phyloP scores from a whole-genome alignment of 1,140 invertebrate genomes.

The Augochlora pura region DNA sequence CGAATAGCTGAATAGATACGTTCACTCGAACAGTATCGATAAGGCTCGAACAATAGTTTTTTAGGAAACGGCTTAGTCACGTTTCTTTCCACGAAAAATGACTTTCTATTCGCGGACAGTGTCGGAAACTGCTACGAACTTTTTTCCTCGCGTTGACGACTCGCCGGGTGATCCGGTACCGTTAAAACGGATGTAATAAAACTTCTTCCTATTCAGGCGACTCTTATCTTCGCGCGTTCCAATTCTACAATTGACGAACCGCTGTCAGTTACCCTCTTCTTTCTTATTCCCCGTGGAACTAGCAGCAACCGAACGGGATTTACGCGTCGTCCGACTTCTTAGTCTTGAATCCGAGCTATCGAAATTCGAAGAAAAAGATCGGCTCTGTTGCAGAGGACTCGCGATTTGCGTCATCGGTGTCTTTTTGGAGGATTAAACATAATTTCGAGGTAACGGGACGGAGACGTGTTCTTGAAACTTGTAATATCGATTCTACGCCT shows the following conservation, averaged over 20 bases:
- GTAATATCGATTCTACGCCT: no score
- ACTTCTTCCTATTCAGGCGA: constrained; percentile 13
- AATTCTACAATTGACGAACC: not conserved
- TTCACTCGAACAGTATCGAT: not conserved
- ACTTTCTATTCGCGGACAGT: constrained; percentile 23
- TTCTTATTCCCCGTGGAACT: not conserved
- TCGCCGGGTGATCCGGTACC: not conserved
- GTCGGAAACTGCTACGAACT: constrained; percentile 8
- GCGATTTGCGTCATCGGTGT: no score
- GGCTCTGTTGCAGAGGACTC: no score
- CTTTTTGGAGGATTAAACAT: no score
- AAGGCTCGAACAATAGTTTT: not conserved
- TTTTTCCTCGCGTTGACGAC: not conserved
- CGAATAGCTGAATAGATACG: not conserved
- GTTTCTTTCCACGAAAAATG: constrained; percentile 11
- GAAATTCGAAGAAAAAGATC: no score
- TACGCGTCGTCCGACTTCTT: not conserved
- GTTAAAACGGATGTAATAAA: constrained; percentile 39
- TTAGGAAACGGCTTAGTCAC: not conserved
- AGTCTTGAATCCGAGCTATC: not conserved
- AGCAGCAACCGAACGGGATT: not conserved
- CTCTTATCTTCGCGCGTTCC: not conserved
- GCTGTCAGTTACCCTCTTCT: not conserved
- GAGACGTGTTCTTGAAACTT: no score
- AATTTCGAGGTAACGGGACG: no score